Base-by-base conservation (phyloP, 2,113 vertebrate species). In the Apodemus speciosus region DNA sequence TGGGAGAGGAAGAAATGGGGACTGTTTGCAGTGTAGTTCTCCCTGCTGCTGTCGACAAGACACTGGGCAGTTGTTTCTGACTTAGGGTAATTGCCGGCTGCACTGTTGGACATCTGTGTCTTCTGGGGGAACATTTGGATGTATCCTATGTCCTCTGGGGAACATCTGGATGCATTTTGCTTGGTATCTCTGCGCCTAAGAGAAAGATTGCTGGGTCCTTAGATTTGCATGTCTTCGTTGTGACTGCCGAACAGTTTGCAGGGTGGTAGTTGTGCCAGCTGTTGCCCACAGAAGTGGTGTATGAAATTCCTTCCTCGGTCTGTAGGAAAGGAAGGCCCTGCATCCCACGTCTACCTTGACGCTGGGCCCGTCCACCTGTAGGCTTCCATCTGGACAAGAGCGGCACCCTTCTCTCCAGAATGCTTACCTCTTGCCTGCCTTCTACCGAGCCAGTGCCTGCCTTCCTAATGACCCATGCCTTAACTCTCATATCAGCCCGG, bases 1-100 rank as follows among this genome's bases (percentile, higher is more conserved):
- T 1, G 3, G 25, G 46, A 25, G 15, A 4, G 11, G 32, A 27
- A n/a, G 60, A 58, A 69, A 38, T 25, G 14, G 38, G 25, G 13
- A 16, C 4, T 32, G 30, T 40, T 51, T 8, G 1, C 9, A 0
- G 11, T 21, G 14, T 49, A 13, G 64, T 56, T 11, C 9, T 35
- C 64, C 21, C 11, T 46, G 40, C 58, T 38, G 16, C 85, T 84
- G 0, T n/a, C 8, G 62, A 16, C 60, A 23, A 30, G 46, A 30
- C 46, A 60, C 15, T 83, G 56, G 56, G 13, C 25, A 10, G 62
- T 40, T 40, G 46, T 79, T 56, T 56, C 90, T 56, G 32, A 1
- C 56, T 43, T 46, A 11, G 49, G 81, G 62, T 80, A 69, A 0
- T 18, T 64, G 40, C 30, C 10, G 0, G 7, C 38, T 21, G 64